These are phyloP conservation scores for Ceyx erithaca DNA, from an alignment of 2,797 vertebrate species.

Conservation along the genomic window DNA sequence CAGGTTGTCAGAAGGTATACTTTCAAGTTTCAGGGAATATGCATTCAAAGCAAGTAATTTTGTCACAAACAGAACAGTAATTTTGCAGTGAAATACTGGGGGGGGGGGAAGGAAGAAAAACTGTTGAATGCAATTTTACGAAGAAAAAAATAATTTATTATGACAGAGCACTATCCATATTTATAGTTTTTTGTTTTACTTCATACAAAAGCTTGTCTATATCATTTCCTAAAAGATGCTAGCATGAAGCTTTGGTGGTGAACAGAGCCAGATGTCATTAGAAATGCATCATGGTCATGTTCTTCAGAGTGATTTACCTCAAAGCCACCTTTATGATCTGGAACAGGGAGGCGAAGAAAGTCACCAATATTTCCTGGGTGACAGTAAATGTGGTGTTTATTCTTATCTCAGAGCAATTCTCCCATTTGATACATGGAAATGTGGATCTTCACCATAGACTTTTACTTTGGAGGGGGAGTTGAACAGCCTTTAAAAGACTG, in stretches of 20 bases:
- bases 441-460: background rate
- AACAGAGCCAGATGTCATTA: background rate
- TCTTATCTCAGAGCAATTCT: background rate
- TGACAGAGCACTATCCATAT: background rate
- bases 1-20: background rate
- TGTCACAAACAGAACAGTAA: background rate
- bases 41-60: background rate
- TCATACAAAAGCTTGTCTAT: background rate
- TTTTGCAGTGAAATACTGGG: background rate
- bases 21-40: background rate
- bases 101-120: background rate
- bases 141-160: background rate
- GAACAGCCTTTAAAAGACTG: background rate
- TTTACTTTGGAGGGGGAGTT: background rate
- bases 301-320: background rate
- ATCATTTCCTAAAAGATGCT: background rate
- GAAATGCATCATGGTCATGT: background rate
- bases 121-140: background rate
- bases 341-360: background rate
- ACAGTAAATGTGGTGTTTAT: background rate
- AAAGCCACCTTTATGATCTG: slow-evolving; percentile 1
- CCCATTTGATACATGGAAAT: background rate
- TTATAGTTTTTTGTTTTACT: background rate
- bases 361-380: background rate
- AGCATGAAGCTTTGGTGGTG: background rate